Evolutionary conservation across 2,888 invertebrate species (phyloP).

Genomic region (Ctenicera cuprea): DNA sequence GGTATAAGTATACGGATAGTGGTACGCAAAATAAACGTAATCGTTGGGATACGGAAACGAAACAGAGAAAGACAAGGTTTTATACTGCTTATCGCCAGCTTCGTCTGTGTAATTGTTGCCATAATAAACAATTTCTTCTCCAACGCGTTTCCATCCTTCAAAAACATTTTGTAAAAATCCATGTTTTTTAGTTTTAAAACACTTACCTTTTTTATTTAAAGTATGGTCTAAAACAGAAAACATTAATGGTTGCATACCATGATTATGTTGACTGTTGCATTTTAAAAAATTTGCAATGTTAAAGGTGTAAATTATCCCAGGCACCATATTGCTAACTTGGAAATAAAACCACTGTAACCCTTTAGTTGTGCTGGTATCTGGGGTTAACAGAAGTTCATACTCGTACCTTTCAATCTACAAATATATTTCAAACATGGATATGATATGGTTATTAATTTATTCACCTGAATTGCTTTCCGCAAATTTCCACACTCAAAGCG

Average conservation of each 20-base stretch:
- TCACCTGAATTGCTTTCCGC: slow-evolving; percentile 87
- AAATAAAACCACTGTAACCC: slow-evolving; percentile 95
- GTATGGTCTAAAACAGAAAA: slow-evolving; percentile 87
- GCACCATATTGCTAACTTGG: slow-evolving; percentile 87
- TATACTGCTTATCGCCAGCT: slow-evolving; percentile 76
- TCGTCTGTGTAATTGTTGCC: slow-evolving; percentile 82
- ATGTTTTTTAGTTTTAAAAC: no score
- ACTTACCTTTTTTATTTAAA: slow-evolving; percentile 73
- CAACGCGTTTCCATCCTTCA: slow-evolving; percentile 82
- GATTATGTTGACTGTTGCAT: slow-evolving; percentile 89
- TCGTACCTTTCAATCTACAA: slow-evolving; percentile 82
- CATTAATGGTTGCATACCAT: slow-evolving; percentile 91
- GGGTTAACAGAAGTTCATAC: slow-evolving; percentile 88
- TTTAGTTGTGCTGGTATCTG: slow-evolving; percentile 86
- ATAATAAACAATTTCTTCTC: slow-evolving; percentile 88
- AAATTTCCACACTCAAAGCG: slow-evolving; percentile 92
- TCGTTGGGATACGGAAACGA: slow-evolving; percentile 85
- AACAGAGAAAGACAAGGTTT: slow-evolving; percentile 87
- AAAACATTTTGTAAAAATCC: slow-evolving; percentile 34
- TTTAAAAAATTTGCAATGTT: slow-evolving; percentile 93
- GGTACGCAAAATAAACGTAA: slow-evolving; percentile 90
- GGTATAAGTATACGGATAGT: slow-evolving; percentile 90
- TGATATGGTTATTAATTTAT: no score
- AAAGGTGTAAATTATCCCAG: slow-evolving; percentile 82
- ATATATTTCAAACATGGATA: background rate